A percentile compares a stretch with the other conserved stretches of the same genome.
Conservation (phyloP, 64 coral and sea anemone genomes). For the Montipora efflorescens region DNA sequence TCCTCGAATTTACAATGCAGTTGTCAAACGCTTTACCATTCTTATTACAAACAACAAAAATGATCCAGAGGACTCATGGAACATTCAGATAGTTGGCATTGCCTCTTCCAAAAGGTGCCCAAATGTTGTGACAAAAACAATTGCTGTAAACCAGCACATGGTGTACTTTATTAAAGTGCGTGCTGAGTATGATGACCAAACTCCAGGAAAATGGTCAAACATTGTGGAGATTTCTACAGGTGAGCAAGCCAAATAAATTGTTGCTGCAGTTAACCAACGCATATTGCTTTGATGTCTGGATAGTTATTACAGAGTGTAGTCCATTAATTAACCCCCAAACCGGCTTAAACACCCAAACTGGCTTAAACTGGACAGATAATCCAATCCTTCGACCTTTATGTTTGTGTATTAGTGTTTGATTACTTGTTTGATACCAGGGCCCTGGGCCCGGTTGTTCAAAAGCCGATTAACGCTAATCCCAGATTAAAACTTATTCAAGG, state of each 20-base stretch:
- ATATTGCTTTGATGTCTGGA: too few species aligned
- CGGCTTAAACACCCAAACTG: too few species aligned
- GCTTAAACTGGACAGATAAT: too few species aligned
- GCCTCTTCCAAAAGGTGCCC: background rate
- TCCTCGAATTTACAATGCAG: background rate
- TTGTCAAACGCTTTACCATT: constrained; percentile 13
- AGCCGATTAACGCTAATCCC: too few species aligned
- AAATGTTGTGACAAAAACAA: constrained; percentile 12
- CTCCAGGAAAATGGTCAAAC: constrained; percentile 73
- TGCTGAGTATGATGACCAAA: constrained; percentile 64
- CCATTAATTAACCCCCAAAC: too few species aligned
- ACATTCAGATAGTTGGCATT: background rate
- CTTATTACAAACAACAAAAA: constrained; percentile 18
- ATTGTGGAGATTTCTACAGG: constrained; percentile 15
- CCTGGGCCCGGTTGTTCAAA: too few species aligned
- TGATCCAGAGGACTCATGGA: constrained; percentile 14
- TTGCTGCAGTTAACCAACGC: background rate
- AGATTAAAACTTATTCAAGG: too few species aligned
- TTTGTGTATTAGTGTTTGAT: too few species aligned
- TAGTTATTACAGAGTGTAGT: too few species aligned
- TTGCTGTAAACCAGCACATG: constrained; percentile 27
- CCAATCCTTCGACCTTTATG: too few species aligned
- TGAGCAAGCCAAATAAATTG: background rate
- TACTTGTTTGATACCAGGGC: too few species aligned
- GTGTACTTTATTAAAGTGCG: constrained; percentile 76